Conservation (phyloP, 35 echinoderm and acorn worm species). For the Ophiothrix spiculata region DNA sequence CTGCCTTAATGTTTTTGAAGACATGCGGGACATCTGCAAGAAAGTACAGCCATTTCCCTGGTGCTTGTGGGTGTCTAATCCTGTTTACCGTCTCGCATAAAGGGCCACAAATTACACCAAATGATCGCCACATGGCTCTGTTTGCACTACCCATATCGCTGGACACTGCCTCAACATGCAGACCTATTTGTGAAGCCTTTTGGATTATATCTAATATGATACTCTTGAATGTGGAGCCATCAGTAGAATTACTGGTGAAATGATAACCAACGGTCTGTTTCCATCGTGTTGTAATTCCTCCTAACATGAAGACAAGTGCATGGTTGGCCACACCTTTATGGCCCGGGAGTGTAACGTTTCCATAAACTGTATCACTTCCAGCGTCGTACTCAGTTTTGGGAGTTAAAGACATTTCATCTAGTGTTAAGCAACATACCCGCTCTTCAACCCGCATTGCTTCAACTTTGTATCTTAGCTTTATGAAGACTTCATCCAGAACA, state of each 20-base stretch:
- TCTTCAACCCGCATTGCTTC: slow-evolving; percentile 1
- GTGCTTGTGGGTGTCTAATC: slow-evolving; percentile 36
- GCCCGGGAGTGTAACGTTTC: slow-evolving; percentile 40
- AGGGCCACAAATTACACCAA: slow-evolving; percentile 30
- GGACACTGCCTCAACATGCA: slow-evolving; percentile 42
- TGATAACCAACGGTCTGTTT: slow-evolving; percentile 57
- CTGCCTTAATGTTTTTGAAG: slow-evolving; percentile 48
- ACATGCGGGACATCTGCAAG: slow-evolving; percentile 56
- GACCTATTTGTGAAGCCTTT: slow-evolving; percentile 24
- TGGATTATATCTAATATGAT: slow-evolving; percentile 40
- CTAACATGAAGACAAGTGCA: slow-evolving; percentile 53
- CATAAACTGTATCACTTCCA: background rate
- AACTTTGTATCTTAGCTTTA: slow-evolving; percentile 14
- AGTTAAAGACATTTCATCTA: slow-evolving; percentile 31
- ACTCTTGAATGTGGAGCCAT: slow-evolving; percentile 25
- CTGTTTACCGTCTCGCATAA: slow-evolving; percentile 13
- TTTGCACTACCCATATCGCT: slow-evolving; percentile 57
- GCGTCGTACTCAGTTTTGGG: slow-evolving; percentile 40
- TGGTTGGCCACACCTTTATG: slow-evolving; percentile 51
- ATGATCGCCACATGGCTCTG: slow-evolving; percentile 48
- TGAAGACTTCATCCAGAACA: slow-evolving; percentile 29
- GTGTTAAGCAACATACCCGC: slow-evolving; percentile 12
- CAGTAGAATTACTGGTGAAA: slow-evolving; percentile 43
- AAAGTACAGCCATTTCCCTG: slow-evolving; percentile 28
- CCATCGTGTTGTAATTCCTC: slow-evolving; percentile 56